A percentile compares a stretch with the other conserved stretches of the same genome.
Conservation (phyloP, 2,113 vertebrate genomes). For the Dicaeum eximium region DNA sequence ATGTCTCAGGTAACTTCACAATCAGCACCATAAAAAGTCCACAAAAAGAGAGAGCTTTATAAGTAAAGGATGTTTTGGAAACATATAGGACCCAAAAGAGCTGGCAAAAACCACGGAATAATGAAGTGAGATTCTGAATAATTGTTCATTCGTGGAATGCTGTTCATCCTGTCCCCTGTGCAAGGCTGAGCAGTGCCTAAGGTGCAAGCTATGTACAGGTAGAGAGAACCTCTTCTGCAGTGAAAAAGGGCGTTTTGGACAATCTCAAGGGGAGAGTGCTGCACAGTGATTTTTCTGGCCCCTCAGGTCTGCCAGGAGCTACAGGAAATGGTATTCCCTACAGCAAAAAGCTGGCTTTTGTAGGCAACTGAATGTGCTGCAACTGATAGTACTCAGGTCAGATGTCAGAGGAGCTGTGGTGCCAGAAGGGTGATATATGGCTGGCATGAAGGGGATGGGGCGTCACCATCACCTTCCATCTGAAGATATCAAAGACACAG, state of each 20-base stretch:
- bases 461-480: slow-evolving; percentile 22
- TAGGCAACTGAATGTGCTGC: not conserved
- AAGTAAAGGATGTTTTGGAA: not conserved
- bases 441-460: slow-evolving; percentile 2
- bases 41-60: not conserved
- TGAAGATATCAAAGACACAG: slow-evolving; percentile 42
- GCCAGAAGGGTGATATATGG: slow-evolving; percentile 35
- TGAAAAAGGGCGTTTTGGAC: not conserved
- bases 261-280: fast-evolving
- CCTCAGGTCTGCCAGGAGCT: not conserved
- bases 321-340: not conserved
- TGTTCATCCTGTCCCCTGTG: not conserved
- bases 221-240: not conserved
- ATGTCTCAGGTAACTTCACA: not conserved
- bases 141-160: not conserved
- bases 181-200: not conserved
- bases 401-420: slow-evolving; percentile 49
- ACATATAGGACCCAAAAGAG: not conserved
- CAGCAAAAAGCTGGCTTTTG: slow-evolving; percentile 3
- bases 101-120: not conserved
- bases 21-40: not conserved
- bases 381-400: slow-evolving; percentile 47
- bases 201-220: not conserved
- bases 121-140: not conserved
- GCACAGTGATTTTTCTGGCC: not conserved